These are phyloP conservation scores for Antennarius striatus DNA, from an alignment of 2,113 vertebrate genomes.

Conservation along the genomic window DNA sequence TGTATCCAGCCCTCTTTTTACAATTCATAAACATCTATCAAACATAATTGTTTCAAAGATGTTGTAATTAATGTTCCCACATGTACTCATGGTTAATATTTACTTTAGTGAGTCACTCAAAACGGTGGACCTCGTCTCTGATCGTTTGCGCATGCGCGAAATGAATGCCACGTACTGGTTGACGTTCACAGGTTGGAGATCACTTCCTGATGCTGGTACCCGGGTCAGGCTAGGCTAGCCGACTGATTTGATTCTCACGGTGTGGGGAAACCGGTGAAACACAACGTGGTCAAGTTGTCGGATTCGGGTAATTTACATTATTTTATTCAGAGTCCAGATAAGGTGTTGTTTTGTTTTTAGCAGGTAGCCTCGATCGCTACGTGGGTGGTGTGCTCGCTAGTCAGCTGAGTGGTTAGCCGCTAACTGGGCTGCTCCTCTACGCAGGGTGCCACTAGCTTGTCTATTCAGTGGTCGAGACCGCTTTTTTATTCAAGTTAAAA, in stretches of 20 bases:
- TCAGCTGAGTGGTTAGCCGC: not conserved
- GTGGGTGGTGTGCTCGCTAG: conserved; percentile 12
- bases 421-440: conserved; percentile 29
- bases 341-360: not conserved
- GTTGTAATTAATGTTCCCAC: too few species aligned
- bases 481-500: not conserved
- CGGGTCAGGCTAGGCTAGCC: conserved; percentile 54
- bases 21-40: too few species aligned
- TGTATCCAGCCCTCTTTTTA: too few species aligned
- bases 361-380: not conserved
- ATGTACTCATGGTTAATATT: too few species aligned
- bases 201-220: conserved; percentile 75
- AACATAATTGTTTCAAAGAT: too few species aligned
- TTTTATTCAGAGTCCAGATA: not conserved
- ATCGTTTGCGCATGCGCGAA: conserved; percentile 62
- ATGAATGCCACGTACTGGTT: conserved; percentile 78
- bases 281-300: conserved; percentile 63
- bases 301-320: conserved; percentile 54
- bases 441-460: conserved; percentile 39
- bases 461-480: conserved; percentile 43
- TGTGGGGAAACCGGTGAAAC: conserved; percentile 52
- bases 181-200: conserved; percentile 64
- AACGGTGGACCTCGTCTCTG: conserved; percentile 23
- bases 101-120: too few species aligned
- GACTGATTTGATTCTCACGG: conserved; percentile 50